Evolutionary conservation across 1,140 invertebrate species (phyloP).

Genomic region (Lepidurus arcticus): DNA sequence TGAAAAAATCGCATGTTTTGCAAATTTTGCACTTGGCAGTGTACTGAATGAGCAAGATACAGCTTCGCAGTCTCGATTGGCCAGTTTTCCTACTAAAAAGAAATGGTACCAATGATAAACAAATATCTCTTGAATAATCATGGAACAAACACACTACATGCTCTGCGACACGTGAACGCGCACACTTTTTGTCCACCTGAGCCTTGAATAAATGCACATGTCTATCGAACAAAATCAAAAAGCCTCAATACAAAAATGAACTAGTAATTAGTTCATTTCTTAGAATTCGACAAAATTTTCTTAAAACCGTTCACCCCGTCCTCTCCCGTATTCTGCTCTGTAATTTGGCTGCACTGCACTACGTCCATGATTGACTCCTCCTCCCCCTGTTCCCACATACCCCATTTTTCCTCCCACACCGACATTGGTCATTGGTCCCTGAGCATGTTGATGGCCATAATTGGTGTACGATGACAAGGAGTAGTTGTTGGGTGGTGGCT

Average conservation of each 20-base stretch:
- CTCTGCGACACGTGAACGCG: background rate
- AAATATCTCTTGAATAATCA: background rate
- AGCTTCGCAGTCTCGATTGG: background rate
- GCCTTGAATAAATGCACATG: background rate
- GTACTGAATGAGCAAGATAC: constrained; percentile 18
- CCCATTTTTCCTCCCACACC: constrained; percentile 12
- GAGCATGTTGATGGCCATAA: background rate
- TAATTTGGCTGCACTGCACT: constrained; percentile 15
- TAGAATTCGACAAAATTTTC: background rate
- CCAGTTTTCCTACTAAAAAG: background rate
- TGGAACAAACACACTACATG: background rate
- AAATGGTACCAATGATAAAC: background rate
- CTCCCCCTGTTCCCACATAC: background rate
- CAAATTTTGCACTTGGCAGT: constrained; percentile 22
- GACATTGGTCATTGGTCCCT: background rate
- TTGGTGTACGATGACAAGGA: background rate
- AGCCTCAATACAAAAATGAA: background rate
- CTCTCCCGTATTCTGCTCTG: background rate
- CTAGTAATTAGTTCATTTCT: background rate
- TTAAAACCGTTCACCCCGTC: background rate
- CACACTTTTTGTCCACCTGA: background rate
- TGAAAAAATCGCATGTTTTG: background rate
- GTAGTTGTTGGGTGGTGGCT: background rate
- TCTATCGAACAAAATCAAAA: background rate
- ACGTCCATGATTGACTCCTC: background rate